Conservation (phyloP, 2,113 vertebrate species). For the Nothoprocta perdicaria region DNA sequence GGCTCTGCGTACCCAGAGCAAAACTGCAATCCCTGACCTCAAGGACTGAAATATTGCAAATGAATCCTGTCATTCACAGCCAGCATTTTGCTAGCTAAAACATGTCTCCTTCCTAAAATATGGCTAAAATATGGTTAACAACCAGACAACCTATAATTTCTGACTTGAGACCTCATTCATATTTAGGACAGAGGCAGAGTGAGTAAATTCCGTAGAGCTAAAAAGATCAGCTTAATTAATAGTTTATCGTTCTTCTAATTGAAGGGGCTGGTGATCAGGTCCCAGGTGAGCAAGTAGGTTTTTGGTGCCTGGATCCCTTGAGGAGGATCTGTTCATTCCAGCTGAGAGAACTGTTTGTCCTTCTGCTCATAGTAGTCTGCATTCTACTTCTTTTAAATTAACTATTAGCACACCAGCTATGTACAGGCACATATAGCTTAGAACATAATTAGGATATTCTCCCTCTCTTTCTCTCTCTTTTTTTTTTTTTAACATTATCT, state of each 20-base stretch:
- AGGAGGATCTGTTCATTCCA: neutral
- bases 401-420: neutral
- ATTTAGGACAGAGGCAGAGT: neutral
- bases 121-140: neutral
- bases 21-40: conserved; percentile 14
- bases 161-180: neutral
- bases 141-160: conserved; percentile 14
- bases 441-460: neutral
- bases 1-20: conserved; percentile 13
- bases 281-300: neutral
- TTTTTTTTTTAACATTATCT: neutral
- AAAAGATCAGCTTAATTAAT: neutral
- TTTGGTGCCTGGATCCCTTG: neutral
- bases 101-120: neutral
- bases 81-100: conserved; percentile 9
- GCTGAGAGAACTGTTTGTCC: neutral
- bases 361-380: neutral
- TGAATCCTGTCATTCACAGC: neutral
- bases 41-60: conserved; percentile 50
- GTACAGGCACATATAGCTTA: neutral
- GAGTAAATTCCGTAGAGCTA: neutral
- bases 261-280: neutral
- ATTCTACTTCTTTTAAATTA: neutral
- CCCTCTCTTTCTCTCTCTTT: neutral
- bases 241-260: conserved; percentile 8